A percentile compares a stretch with the other conserved stretches of the same genome.
These are phyloP conservation scores for Drosophila hawaiiensis DNA, from an alignment of 2,888 invertebrate genomes.

Conservation along the genomic window DNA sequence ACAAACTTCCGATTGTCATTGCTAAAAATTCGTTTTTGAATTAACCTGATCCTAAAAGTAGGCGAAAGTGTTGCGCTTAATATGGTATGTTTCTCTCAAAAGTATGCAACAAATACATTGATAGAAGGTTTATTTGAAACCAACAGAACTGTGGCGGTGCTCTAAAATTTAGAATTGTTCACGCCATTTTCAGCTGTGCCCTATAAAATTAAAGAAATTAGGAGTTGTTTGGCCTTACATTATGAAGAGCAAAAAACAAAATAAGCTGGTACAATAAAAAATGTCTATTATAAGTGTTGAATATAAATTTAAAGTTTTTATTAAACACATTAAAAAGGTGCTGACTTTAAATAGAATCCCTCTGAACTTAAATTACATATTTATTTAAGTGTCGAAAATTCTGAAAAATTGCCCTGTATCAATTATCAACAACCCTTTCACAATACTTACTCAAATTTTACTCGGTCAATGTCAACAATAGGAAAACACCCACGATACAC, in stretches of 20 bases:
- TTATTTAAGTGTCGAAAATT: background rate
- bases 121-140: background rate
- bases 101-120: constrained; percentile 16
- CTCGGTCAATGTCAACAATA: constrained; percentile 65
- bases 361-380: background rate
- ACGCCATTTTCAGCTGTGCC: background rate
- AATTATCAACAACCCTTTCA: constrained; percentile 20
- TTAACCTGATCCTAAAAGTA: constrained; percentile 8
- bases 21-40: background rate
- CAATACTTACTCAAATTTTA: constrained; percentile 38
- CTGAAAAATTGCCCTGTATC: constrained; percentile 5
- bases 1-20: background rate
- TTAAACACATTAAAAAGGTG: background rate
- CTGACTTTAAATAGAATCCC: background rate
- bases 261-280: background rate
- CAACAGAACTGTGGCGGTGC: background rate
- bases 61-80: background rate
- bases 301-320: background rate
- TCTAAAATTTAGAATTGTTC: background rate
- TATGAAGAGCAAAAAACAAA: background rate
- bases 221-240: background rate
- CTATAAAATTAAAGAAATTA: background rate
- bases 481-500: constrained; percentile 25
- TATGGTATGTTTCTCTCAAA: background rate
- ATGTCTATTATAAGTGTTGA: background rate